These are phyloP conservation scores for Pristionchus exspectatus DNA, from an alignment of 2,888 invertebrate genomes.

Conservation along the genomic window DNA sequence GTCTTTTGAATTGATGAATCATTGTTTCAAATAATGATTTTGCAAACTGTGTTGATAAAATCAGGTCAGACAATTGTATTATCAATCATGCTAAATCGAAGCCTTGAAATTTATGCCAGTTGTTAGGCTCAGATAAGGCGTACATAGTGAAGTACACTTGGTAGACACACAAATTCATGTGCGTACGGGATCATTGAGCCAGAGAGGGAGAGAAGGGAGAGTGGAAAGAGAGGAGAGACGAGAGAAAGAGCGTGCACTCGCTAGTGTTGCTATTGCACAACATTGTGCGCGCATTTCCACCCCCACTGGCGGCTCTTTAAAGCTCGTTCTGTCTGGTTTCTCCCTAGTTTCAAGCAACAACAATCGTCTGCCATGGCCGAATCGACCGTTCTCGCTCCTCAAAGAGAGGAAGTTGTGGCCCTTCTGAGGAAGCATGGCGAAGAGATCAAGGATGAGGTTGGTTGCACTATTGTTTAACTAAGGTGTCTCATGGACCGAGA, in stretches of 20 bases:
- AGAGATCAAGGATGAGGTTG: conserved; percentile 18
- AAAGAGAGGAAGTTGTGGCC: not conserved
- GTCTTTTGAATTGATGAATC: not conserved
- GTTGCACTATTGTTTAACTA: not conserved
- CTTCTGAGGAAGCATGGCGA: conserved; percentile 22
- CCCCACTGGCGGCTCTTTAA: not conserved
- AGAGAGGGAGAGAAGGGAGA: not conserved
- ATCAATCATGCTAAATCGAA: not conserved
- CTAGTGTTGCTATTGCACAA: conserved; percentile 40
- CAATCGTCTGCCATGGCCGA: not conserved
- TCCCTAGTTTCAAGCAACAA: not conserved
- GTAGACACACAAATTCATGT: not conserved
- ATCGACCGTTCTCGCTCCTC: conserved; percentile 4
- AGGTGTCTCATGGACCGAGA: not conserved
- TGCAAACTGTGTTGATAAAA: not conserved
- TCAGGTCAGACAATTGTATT: no score
- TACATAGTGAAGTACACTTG: not conserved
- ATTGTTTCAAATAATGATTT: not conserved
- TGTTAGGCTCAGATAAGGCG: not conserved
- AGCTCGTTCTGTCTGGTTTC: not conserved
- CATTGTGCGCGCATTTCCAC: conserved; percentile 11
- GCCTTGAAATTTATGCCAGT: not conserved
- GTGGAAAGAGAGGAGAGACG: not conserved
- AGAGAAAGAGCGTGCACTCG: conserved; percentile 26
- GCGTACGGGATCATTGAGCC: not conserved